Conservation (phyloP, 2,113 vertebrate species). For the Barbus barbus region DNA sequence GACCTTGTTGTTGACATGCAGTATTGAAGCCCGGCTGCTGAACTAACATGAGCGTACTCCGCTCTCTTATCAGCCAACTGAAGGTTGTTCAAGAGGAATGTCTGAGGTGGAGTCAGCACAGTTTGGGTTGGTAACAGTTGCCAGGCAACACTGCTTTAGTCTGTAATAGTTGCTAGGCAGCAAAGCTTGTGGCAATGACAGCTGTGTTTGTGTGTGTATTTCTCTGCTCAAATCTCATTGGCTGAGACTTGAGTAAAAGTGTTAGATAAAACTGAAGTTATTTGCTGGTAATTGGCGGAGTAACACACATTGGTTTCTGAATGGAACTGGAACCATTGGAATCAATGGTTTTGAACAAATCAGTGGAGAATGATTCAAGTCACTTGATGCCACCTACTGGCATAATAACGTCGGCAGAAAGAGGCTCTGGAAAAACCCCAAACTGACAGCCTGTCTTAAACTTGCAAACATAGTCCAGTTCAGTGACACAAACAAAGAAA, state of each 20-base stretch:
- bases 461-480: background rate
- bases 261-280: too few species aligned
- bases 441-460: background rate
- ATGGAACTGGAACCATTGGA: too few species aligned
- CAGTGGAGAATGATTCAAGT: background rate
- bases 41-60: background rate
- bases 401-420: background rate
- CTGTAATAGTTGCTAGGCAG: background rate
- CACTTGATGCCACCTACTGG: background rate
- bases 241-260: too few species aligned
- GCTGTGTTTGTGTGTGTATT: too few species aligned
- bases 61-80: constrained; percentile 4
- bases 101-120: too few species aligned
- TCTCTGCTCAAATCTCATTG: too few species aligned
- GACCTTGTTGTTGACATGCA: too few species aligned
- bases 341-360: background rate
- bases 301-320: background rate
- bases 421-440: background rate
- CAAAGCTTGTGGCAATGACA: too few species aligned
- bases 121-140: constrained; percentile 19
- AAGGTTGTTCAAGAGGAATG: constrained; percentile 8
- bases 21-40: too few species aligned
- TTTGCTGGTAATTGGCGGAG: too few species aligned
- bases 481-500: background rate
- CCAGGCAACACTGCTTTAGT: constrained; percentile 16